Conservation (phyloP, 2,888 invertebrate genomes). For the Hyalella azteca region DNA sequence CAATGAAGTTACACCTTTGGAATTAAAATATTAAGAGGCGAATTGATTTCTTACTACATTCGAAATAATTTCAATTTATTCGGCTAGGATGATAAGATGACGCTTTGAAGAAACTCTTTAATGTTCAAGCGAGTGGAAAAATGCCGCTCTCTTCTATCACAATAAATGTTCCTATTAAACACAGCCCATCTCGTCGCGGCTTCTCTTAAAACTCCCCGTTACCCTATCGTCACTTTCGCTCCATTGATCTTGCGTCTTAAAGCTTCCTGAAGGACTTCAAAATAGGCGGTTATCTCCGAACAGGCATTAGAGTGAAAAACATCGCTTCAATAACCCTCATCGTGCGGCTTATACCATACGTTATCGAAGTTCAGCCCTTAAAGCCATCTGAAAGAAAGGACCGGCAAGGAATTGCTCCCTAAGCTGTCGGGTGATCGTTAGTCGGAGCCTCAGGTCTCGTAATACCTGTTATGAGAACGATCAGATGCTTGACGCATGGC, state of each 20-base stretch:
- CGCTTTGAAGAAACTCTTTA: too few relatives aligned
- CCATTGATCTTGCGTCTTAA: neutral
- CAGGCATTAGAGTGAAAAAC: constrained; percentile 20
- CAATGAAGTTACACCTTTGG: too few relatives aligned
- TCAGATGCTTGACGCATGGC: constrained; percentile 24
- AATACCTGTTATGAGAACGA: constrained; percentile 34
- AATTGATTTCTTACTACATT: too few relatives aligned
- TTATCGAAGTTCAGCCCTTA: constrained; percentile 37
- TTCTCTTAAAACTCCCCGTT: too few relatives aligned
- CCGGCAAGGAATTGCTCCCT: constrained; percentile 33
- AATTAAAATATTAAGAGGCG: too few relatives aligned
- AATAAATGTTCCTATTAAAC: too few relatives aligned
- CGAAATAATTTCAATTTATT: too few relatives aligned
- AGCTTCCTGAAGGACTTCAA: neutral
- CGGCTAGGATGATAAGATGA: too few relatives aligned
- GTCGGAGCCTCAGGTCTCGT: constrained; percentile 21
- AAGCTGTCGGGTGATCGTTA: constrained; percentile 30
- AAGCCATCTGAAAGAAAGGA: constrained; percentile 25
- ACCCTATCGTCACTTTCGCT: constrained; percentile 12
- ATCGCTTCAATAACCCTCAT: constrained; percentile 11
- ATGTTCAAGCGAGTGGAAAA: too few relatives aligned
- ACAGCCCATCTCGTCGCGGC: too few relatives aligned
- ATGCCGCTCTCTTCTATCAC: too few relatives aligned
- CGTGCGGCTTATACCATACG: neutral
- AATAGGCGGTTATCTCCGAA: constrained; percentile 17